Evolutionary conservation across 2,797 vertebrate species (phyloP).

Genomic region (Corythornis leucogaster): DNA sequence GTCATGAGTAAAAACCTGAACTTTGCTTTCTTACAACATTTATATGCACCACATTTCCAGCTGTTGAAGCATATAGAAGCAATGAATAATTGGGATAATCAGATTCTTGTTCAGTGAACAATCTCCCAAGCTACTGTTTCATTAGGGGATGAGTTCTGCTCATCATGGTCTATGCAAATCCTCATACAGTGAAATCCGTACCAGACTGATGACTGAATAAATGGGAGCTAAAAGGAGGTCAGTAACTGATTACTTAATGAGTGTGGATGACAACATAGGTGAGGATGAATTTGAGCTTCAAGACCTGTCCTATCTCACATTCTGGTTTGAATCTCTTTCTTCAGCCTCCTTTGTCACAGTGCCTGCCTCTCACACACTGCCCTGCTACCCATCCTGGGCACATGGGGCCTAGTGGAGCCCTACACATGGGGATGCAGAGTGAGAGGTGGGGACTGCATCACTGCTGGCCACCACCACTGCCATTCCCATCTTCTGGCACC

Average conservation of each 20-base stretch:
- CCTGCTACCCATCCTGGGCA: fast-evolving
- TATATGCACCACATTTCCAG: neutral
- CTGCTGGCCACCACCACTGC: neutral
- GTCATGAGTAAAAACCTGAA: neutral
- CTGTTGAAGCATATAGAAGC: neutral
- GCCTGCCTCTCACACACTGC: neutral
- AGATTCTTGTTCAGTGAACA: neutral
- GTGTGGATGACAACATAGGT: neutral
- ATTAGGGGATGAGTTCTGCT: neutral
- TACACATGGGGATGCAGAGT: fast-evolving
- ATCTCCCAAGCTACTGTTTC: neutral
- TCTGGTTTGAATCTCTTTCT: neutral
- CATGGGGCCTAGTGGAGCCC: neutral
- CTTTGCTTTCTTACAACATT: constrained; percentile 2
- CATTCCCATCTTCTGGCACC: neutral
- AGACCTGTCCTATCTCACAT: neutral
- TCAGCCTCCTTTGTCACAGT: neutral
- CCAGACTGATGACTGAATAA: neutral
- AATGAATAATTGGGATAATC: neutral
- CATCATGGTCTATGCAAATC: neutral
- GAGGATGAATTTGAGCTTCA: neutral
- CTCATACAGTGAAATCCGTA: neutral
- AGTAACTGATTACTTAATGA: neutral
- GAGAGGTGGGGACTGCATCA: neutral
- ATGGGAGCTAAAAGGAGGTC: neutral